These are phyloP conservation scores for Trichomycterus rosablanca DNA, from an alignment of 2,113 vertebrate species.

Conservation along the genomic window DNA sequence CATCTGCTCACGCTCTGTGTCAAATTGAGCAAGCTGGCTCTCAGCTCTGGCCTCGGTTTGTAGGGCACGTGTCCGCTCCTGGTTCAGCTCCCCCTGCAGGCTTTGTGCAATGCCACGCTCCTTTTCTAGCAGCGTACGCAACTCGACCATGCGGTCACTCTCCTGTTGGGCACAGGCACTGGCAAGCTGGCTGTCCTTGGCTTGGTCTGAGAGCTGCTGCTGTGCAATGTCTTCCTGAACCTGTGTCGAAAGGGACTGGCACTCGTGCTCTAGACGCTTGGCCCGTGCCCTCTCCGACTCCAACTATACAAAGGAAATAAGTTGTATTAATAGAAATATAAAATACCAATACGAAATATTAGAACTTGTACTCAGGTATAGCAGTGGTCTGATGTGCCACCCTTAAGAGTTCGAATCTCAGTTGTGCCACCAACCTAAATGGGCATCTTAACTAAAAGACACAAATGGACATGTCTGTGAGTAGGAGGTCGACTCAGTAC, in stretches of 20 bases:
- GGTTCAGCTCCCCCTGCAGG: conserved; percentile 74
- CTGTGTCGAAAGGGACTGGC: conserved; percentile 74
- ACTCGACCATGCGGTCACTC: conserved; percentile 74
- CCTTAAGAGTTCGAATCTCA: no score
- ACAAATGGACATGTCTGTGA: no score
- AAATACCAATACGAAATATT: no score
- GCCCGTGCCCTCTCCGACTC: conserved; percentile 85
- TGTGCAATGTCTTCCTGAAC: conserved; percentile 82
- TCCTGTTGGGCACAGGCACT: conserved; percentile 84
- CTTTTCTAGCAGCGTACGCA: conserved; percentile 75
- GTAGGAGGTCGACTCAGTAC: no score
- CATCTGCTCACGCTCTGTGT: conserved; percentile 82
- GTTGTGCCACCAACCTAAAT: no score
- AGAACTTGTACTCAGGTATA: no score
- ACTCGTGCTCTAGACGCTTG: conserved; percentile 82
- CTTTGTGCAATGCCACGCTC: conserved; percentile 65
- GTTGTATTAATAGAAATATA: no score
- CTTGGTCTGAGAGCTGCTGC: conserved; percentile 83
- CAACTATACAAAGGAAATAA: conserved; percentile 64
- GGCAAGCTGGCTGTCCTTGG: conserved; percentile 87
- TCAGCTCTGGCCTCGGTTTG: conserved; percentile 82
- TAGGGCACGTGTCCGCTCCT: conserved; percentile 69
- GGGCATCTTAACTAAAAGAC: no score
- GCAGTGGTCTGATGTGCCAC: no score
- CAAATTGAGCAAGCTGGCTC: conserved; percentile 82